Conservation (phyloP, 1,140 invertebrate genomes). For the Ips nitidus region DNA sequence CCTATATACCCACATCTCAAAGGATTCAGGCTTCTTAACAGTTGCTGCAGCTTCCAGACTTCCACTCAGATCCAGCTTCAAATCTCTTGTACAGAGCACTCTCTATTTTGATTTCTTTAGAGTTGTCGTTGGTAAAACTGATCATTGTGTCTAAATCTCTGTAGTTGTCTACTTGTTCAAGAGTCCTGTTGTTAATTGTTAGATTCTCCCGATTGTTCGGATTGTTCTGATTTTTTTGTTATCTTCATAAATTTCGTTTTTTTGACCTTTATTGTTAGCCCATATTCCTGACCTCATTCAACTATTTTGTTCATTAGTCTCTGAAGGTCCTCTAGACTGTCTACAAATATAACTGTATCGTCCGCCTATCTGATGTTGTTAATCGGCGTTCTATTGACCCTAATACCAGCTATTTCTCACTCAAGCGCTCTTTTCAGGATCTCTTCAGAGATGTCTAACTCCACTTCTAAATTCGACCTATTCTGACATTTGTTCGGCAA, state of each 20-base stretch:
- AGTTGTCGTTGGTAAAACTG: not conserved
- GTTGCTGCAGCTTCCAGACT: not conserved
- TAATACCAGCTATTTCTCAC: too few species aligned
- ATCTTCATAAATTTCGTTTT: slow-evolving; percentile 4
- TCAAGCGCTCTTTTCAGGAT: too few species aligned
- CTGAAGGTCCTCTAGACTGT: too few species aligned
- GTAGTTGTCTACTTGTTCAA: not conserved
- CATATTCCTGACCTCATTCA: too few species aligned
- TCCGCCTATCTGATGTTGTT: too few species aligned
- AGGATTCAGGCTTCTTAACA: not conserved
- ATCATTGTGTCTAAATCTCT: not conserved
- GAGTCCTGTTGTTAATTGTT: not conserved
- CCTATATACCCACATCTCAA: slow-evolving; percentile 4
- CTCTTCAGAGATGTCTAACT: too few species aligned
- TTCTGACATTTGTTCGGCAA: too few species aligned
- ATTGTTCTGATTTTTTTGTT: not conserved
- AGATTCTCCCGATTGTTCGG: not conserved
- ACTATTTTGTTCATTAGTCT: too few species aligned
- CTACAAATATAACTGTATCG: too few species aligned
- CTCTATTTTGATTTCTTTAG: not conserved
- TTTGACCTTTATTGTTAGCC: not conserved
- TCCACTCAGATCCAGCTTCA: slow-evolving; percentile 2
- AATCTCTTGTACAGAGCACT: not conserved
- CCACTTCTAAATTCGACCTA: too few species aligned
- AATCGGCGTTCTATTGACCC: too few species aligned